Evolutionary conservation across 2,797 vertebrate genomes (phyloP).

Genomic region (Sebastiscus albofasciatus): DNA sequence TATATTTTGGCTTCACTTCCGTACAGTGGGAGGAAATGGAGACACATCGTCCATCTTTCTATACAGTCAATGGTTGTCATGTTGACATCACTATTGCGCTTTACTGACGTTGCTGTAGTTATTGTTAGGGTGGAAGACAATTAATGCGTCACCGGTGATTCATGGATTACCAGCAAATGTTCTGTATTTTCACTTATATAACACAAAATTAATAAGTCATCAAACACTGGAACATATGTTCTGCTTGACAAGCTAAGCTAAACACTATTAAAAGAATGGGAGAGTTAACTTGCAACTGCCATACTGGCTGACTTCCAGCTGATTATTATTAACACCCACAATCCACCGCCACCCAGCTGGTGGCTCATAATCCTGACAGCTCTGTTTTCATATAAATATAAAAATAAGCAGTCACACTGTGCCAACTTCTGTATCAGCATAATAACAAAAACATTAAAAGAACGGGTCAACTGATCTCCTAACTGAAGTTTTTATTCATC

Average conservation of each 20-base stretch:
- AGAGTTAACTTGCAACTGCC: background rate
- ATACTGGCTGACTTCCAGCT: background rate
- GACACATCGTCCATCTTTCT: too few species aligned
- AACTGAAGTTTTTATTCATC: background rate
- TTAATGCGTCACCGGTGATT: background rate
- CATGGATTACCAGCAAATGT: background rate
- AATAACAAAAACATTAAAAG: slow-evolving; percentile 12
- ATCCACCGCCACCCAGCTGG: background rate
- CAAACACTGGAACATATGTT: background rate
- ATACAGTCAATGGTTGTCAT: background rate
- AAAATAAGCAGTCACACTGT: background rate
- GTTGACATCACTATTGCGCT: background rate
- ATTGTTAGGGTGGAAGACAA: background rate
- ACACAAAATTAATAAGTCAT: background rate
- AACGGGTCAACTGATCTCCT: slow-evolving; percentile 3
- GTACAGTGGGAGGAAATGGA: too few species aligned
- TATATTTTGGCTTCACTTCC: too few species aligned
- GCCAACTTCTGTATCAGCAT: background rate
- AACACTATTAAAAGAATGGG: background rate
- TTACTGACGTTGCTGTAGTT: too few species aligned
- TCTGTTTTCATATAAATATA: slow-evolving; percentile 30
- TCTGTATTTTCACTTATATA: background rate
- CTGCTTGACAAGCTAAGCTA: background rate
- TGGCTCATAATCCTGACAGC: slow-evolving; percentile 24
- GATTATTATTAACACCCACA: background rate